Evolutionary conservation across 2,797 vertebrate genomes (phyloP).

Genomic region (Propithecus perrieri): DNA sequence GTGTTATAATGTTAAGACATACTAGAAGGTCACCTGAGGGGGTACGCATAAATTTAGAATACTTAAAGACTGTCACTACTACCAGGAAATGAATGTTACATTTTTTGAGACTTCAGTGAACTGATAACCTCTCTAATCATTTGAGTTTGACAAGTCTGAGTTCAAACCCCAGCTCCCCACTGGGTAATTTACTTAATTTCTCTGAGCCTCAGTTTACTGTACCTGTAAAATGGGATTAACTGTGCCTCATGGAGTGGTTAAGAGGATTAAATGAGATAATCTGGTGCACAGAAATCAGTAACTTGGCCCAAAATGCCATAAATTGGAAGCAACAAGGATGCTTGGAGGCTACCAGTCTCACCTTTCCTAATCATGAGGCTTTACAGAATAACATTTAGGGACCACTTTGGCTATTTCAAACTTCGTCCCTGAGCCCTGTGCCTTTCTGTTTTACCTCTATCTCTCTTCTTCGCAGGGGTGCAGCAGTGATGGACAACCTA

Average conservation of each 20-base stretch:
- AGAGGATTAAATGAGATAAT: neutral
- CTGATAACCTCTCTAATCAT: neutral
- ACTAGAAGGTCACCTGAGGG: neutral
- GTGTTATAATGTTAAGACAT: slow-evolving; percentile 33
- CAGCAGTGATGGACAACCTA: neutral
- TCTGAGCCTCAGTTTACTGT: neutral
- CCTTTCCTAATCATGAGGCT: neutral
- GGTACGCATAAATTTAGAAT: neutral
- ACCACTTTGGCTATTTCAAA: neutral
- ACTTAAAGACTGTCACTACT: neutral
- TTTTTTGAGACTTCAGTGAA: neutral
- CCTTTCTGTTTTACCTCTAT: neutral
- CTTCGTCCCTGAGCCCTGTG: neutral
- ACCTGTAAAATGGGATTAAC: neutral
- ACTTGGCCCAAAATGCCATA: neutral
- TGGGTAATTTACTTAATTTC: neutral
- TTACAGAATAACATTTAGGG: neutral
- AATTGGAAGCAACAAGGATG: neutral
- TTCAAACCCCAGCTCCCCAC: neutral
- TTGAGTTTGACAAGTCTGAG: neutral
- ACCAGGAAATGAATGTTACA: neutral
- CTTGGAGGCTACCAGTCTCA: neutral
- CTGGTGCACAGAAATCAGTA: neutral
- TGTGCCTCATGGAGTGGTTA: neutral
- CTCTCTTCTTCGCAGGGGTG: neutral